Evolutionary conservation across 92 coral and sea anemone species (phyloP), one percentile per base, ranked within the genome.

Genomic region (Phenganax marumi): DNA sequence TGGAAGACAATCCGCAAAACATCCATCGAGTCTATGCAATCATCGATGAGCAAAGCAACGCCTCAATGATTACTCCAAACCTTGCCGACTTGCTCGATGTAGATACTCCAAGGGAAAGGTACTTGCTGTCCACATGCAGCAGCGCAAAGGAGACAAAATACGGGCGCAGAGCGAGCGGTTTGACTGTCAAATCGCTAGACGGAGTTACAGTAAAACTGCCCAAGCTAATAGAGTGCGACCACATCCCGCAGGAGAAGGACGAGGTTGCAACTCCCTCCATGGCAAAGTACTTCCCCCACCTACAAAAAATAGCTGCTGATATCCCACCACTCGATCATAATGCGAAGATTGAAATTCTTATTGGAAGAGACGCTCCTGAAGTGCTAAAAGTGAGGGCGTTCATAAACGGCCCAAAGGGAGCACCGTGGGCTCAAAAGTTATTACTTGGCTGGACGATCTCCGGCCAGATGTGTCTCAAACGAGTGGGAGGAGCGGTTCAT

Each of bases 1-100:
- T 49, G 47, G 69, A 87, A 25, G 46, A 68, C 68, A 65, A 74
- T 54, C 79, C 84, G 9, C 58, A 75, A 68, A 77, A 56, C 61
- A 49, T 18, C 0, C 77, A 65, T 25, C 80, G 87, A 39, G 84
- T 70, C 18, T 87, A 87, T 68, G 90, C 87, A 9, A 54, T 87
- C 50, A 52, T 87, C 11, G 87, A 87, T 84, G 90, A 87, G 51
- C 90, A 87, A 73, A 87, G 90, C 69, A 87, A 83, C 58, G 87
- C 90, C 6, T 87, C 90, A 8, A 54, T 87, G 80, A 77, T 87
- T 10, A 87, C 72, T 46, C 47, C 84, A 10, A 82, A 75, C 6
- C 72, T 87, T 12, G 84, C 68, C 11, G 84, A 87, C 66, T 17
- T 50, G 78, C 55, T 87, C 58, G 79, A 74, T 8, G 57, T 51